Evolutionary conservation across 2,888 invertebrate species (phyloP).

Genomic region (Saturnia japonica): DNA sequence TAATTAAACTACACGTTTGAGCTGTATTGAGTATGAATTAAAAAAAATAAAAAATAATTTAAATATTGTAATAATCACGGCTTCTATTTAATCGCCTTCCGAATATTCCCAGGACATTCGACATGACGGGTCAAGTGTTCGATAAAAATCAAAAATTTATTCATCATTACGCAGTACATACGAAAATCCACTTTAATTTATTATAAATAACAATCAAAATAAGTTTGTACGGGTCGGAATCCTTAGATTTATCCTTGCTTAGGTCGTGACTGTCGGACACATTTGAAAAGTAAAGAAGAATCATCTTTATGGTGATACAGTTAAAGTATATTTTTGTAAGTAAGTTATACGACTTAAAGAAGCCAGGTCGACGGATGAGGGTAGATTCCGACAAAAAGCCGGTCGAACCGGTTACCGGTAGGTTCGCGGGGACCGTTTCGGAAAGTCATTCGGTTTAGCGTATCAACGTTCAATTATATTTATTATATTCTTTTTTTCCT

Average conservation of each 20-base stretch:
- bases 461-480: conserved; percentile 20
- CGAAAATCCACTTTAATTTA: conserved; percentile 38
- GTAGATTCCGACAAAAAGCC: conserved; percentile 75
- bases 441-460: conserved; percentile 46
- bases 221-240: conserved; percentile 36
- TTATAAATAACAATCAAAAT: conserved; percentile 39
- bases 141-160: conserved; percentile 74
- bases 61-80: conserved; percentile 38
- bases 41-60: neutral
- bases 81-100: conserved; percentile 49
- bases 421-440: conserved; percentile 51
- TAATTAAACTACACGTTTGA: too few relatives aligned
- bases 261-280: conserved; percentile 72
- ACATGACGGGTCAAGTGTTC: conserved; percentile 73
- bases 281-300: conserved; percentile 26
- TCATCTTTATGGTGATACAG: conserved; percentile 29
- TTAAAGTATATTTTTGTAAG: conserved; percentile 33
- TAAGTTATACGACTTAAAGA: conserved; percentile 33
- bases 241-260: conserved; percentile 70
- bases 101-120: conserved; percentile 74
- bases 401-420: conserved; percentile 64
- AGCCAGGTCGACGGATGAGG: conserved; percentile 64
- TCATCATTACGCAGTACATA: conserved; percentile 41
- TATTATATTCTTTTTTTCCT: conserved; percentile 44
- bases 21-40: too few relatives aligned